Percentiles rank a stretch among this genome's conserved stretches.
phyloP scores from a whole-genome alignment of 2,113 vertebrate species.

The Hemiprocne comata region DNA sequence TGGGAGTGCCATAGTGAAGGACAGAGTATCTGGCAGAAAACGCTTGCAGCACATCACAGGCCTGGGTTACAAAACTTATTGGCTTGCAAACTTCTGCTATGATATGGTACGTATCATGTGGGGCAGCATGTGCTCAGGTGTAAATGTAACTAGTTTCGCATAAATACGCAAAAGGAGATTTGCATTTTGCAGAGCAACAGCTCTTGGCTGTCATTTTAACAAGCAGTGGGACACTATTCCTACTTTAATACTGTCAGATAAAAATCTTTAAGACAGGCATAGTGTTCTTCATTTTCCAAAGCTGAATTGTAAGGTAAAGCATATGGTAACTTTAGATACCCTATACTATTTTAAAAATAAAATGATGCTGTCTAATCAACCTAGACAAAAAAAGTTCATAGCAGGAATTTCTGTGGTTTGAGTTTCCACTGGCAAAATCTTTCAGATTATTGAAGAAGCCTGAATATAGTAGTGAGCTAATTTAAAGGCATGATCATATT shows the following conservation, averaged over 20 bases:
- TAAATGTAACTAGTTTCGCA: not conserved
- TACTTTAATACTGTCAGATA: not conserved
- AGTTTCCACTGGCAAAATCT: not conserved
- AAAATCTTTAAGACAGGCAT: not conserved
- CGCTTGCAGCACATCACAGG: conserved; percentile 76
- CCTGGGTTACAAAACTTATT: conserved; percentile 73
- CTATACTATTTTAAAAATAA: not conserved
- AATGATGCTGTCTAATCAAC: not conserved
- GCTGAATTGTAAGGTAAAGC: not conserved
- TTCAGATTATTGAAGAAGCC: not conserved
- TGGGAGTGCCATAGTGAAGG: conserved; percentile 64
- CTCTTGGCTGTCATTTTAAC: not conserved
- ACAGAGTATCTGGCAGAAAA: conserved; percentile 70
- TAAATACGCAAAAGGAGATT: not conserved
- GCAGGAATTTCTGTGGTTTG: not conserved
- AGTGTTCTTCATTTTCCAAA: not conserved
- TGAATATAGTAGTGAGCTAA: not conserved
- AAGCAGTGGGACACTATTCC: not conserved
- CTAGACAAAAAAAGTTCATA: not conserved
- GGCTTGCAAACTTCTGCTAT: conserved; percentile 74
- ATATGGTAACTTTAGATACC: not conserved
- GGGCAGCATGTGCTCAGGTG: not conserved
- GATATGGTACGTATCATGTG: conserved; percentile 72
- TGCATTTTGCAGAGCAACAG: not conserved
- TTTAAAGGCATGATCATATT: not conserved